phyloP scores from a whole-genome alignment of 1,140 invertebrate species.

The Philopotamus ludificatus region DNA sequence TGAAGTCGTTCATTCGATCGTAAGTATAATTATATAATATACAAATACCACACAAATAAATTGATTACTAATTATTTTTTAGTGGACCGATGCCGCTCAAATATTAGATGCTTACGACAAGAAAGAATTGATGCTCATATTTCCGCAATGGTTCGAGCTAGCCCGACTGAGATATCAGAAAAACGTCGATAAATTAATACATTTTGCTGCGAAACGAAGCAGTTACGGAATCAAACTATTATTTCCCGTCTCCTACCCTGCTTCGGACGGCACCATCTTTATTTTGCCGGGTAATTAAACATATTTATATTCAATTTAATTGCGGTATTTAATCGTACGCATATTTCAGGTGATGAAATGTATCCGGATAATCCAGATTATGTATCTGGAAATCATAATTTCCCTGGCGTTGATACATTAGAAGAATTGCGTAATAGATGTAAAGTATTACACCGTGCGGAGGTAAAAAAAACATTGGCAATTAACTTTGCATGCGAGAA shows the following conservation, averaged over 20 bases:
- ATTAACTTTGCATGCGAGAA: too few species aligned
- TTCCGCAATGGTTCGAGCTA: slow-evolving; percentile 61
- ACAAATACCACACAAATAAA: neutral
- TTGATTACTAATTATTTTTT: slow-evolving; percentile 32
- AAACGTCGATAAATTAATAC: slow-evolving; percentile 50
- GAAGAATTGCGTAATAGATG: slow-evolving; percentile 42
- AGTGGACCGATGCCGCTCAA: slow-evolving; percentile 57
- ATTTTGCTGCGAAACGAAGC: slow-evolving; percentile 49
- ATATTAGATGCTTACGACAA: slow-evolving; percentile 43
- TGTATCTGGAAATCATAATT: slow-evolving; percentile 37
- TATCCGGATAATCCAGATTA: slow-evolving; percentile 46
- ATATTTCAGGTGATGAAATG: slow-evolving; percentile 44
- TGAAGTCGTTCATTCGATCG: slow-evolving; percentile 60
- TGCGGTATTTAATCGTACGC: slow-evolving; percentile 1
- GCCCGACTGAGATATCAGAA: slow-evolving; percentile 50
- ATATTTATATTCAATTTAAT: too few species aligned
- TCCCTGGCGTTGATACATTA: slow-evolving; percentile 40
- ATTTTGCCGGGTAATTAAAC: slow-evolving; percentile 50
- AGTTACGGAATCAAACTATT: slow-evolving; percentile 46
- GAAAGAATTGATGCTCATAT: slow-evolving; percentile 49
- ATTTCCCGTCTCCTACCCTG: slow-evolving; percentile 51
- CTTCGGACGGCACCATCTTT: slow-evolving; percentile 45
- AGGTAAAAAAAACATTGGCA: neutral
- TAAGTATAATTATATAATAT: slow-evolving; percentile 9
- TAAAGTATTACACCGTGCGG: slow-evolving; percentile 44